A percentile compares a stretch with the other conserved stretches of the same genome.
These are phyloP conservation scores for Silurus aristotelis DNA, from an alignment of 2,797 vertebrate genomes.

Conservation along the genomic window DNA sequence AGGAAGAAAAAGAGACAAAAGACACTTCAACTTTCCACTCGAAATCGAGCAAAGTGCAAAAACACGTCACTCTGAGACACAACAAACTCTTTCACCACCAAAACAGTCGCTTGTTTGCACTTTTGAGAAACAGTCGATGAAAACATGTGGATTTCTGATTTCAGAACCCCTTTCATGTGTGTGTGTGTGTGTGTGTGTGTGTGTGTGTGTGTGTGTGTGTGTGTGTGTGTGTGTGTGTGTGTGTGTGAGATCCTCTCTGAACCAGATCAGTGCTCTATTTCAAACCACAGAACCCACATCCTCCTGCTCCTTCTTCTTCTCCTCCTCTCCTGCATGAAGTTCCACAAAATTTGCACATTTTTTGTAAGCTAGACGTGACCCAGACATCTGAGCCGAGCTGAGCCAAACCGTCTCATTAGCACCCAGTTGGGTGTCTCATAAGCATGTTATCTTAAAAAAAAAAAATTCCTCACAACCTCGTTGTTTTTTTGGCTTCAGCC, in stretches of 20 bases:
- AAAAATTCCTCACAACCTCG: too few relatives aligned
- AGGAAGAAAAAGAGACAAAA: background rate
- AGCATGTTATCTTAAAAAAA: background rate
- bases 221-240: background rate
- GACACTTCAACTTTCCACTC: too few relatives aligned
- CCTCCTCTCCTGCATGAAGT: constrained; percentile 6
- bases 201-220: too few relatives aligned
- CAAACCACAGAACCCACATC: constrained; percentile 52
- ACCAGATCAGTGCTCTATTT: constrained; percentile 27
- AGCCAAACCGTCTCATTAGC: background rate
- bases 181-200: too few relatives aligned
- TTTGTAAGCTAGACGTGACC: background rate
- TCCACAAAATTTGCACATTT: constrained; percentile 9
- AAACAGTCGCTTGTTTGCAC: too few relatives aligned
- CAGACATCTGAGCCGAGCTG: background rate
- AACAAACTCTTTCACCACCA: background rate
- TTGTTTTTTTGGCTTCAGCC: background rate
- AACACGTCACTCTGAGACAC: background rate
- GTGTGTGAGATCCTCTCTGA: constrained; percentile 17
- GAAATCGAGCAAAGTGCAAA: background rate
- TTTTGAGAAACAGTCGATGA: too few relatives aligned
- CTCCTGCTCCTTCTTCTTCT: background rate
- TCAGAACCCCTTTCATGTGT: too few relatives aligned
- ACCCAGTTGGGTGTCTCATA: background rate
- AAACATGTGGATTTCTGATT: too few relatives aligned